phyloP scores from a whole-genome alignment of 2,113 vertebrate species.

The Chamaetylas fuelleborni region DNA sequence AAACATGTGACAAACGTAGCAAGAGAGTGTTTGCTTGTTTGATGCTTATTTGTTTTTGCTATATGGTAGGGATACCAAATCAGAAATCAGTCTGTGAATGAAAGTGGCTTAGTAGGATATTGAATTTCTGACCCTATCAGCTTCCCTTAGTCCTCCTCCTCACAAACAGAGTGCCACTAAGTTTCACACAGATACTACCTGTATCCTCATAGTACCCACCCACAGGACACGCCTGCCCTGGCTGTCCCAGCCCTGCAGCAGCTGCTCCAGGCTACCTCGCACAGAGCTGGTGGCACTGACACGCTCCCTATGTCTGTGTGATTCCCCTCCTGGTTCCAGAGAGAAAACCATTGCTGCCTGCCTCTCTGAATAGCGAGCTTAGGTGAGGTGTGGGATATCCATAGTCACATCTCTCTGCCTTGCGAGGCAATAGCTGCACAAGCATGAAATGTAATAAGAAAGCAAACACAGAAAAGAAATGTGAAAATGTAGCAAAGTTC shows the following conservation, averaged over 20 bases:
- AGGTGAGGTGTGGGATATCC: slow-evolving; percentile 24
- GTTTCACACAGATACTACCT: slow-evolving; percentile 13
- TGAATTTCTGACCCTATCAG: not conserved
- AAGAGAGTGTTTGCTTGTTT: not conserved
- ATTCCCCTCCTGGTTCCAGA: slow-evolving; percentile 13
- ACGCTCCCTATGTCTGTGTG: not conserved
- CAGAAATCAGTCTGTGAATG: not conserved
- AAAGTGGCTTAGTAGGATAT: not conserved
- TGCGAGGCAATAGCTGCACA: slow-evolving; percentile 32
- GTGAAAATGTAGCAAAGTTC: not conserved
- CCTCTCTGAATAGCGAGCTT: slow-evolving; percentile 15
- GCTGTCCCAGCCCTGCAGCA: not conserved
- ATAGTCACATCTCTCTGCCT: slow-evolving; percentile 37
- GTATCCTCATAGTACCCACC: not conserved
- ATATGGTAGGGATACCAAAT: not conserved
- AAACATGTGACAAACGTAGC: not conserved
- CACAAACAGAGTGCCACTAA: not conserved
- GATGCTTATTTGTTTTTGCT: not conserved
- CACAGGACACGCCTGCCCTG: not conserved
- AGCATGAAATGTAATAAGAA: not conserved
- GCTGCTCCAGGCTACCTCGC: not conserved
- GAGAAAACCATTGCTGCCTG: not conserved
- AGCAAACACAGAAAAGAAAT: not conserved
- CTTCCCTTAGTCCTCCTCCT: not conserved
- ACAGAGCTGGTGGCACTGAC: accelerated